These are phyloP conservation scores for Myotis davidii DNA, from an alignment of 2,113 vertebrate species.

Conservation along the genomic window DNA sequence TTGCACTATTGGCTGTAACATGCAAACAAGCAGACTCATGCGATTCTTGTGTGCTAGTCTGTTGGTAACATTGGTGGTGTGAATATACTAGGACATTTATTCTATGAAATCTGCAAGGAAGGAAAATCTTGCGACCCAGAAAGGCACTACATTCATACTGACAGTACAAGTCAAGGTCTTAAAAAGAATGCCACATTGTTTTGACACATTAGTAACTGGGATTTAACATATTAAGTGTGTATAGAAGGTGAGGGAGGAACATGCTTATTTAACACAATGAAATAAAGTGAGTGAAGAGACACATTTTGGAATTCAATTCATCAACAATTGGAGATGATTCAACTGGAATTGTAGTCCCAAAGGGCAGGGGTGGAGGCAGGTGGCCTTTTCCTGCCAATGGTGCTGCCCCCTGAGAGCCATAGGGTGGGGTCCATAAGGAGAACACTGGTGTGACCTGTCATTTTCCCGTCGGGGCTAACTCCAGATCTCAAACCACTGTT, in stretches of 20 bases:
- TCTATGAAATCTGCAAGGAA: conserved; percentile 58
- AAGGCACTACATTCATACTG: conserved; percentile 60
- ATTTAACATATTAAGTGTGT: not conserved
- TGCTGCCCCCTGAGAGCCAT: not conserved
- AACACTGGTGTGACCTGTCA: not conserved
- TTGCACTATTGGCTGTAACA: not conserved
- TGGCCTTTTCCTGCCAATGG: not conserved
- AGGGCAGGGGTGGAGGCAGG: not conserved
- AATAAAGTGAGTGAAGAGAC: not conserved
- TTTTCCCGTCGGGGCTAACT: not conserved
- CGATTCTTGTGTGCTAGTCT: not conserved
- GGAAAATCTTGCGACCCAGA: conserved; percentile 44
- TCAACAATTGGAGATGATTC: not conserved
- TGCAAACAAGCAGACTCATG: not conserved
- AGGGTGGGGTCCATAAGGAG: not conserved
- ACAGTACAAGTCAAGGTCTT: conserved; percentile 14
- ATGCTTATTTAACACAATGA: not conserved
- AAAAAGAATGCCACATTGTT: conserved; percentile 33
- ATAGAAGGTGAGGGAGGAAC: not conserved
- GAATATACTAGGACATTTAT: not conserved
- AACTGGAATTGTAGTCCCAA: not conserved
- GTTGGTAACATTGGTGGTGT: not conserved
- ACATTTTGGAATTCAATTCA: not conserved
- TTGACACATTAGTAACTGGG: not conserved
- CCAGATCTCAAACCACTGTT: not conserved